A percentile compares a stretch with the other conserved stretches of the same genome.
phyloP scores from a whole-genome alignment of 2,113 vertebrate species.

The Pseudopipra pipra region DNA sequence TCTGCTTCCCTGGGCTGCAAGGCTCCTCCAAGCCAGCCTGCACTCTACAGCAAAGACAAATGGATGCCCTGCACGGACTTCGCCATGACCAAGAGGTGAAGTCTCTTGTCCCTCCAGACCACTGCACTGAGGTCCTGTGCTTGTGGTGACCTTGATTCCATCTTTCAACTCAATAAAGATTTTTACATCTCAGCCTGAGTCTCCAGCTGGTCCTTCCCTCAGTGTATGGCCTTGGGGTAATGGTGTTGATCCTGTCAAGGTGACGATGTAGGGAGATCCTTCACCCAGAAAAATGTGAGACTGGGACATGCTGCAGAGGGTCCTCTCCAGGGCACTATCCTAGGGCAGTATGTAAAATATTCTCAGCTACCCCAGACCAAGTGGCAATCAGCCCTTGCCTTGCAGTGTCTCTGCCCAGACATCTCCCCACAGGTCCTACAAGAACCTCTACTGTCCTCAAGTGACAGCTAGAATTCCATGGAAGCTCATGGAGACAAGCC shows the following conservation, averaged over 20 bases:
- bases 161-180: not conserved
- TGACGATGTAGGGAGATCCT: not conserved
- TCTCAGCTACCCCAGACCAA: not conserved
- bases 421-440: not conserved
- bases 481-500: not conserved
- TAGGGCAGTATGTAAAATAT: not conserved
- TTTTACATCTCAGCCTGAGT: not conserved
- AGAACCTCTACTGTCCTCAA: not conserved
- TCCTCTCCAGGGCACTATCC: not conserved
- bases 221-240: fast-evolving
- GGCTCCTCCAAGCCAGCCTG: not conserved
- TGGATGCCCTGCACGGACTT: not conserved
- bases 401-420: not conserved
- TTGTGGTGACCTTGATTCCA: not conserved
- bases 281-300: not conserved
- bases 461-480: not conserved
- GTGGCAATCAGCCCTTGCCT: not conserved
- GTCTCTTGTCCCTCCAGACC: not conserved
- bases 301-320: not conserved
- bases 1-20: not conserved
- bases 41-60: not conserved
- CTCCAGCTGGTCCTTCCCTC: not conserved
- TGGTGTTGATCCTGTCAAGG: not conserved
- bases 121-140: not conserved
- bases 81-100: not conserved